Percentiles rank a stretch among this genome's conserved stretches.
Conservation (phyloP, 1,140 invertebrate species). For the Himalopsyche phryganea region DNA sequence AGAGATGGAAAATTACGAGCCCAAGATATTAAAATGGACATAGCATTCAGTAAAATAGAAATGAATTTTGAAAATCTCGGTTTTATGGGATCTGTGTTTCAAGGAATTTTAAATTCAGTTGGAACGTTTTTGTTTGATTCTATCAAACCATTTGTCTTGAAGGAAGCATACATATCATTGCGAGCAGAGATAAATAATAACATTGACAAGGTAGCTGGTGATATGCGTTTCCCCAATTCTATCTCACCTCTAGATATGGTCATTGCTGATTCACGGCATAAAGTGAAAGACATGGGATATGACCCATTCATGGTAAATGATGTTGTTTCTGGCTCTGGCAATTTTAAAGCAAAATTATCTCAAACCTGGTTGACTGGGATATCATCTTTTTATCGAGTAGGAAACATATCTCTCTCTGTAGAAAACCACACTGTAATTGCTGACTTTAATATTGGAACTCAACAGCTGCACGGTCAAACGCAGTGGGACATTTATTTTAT, state of each 20-base stretch:
- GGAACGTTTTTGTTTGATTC: constrained; percentile 80
- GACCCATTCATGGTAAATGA: constrained; percentile 72
- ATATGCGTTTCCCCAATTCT: constrained; percentile 76
- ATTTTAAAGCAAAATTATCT: constrained; percentile 63
- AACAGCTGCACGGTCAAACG: constrained; percentile 69
- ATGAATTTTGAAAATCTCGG: constrained; percentile 81
- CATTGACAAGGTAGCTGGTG: constrained; percentile 62
- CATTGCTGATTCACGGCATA: constrained; percentile 67
- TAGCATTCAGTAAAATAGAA: constrained; percentile 70
- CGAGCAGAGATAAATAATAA: constrained; percentile 63
- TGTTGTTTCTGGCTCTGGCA: constrained; percentile 65
- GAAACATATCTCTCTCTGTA: constrained; percentile 70
- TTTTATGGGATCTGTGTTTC: constrained; percentile 68
- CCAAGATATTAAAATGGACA: constrained; percentile 74
- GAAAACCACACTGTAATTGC: constrained; percentile 66
- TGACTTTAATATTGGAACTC: constrained; percentile 71
- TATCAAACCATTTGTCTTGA: constrained; percentile 77
- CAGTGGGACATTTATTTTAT: constrained; percentile 72
- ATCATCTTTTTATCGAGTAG: constrained; percentile 75
- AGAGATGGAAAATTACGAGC: constrained; percentile 70
- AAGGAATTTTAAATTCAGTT: constrained; percentile 74
- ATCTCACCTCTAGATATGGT: constrained; percentile 81
- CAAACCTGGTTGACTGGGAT: constrained; percentile 76
- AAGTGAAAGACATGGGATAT: constrained; percentile 64
- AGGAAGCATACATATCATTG: constrained; percentile 68